These are phyloP conservation scores for Plectropomus leopardus DNA, from an alignment of 2,113 vertebrate species.

Conservation along the genomic window DNA sequence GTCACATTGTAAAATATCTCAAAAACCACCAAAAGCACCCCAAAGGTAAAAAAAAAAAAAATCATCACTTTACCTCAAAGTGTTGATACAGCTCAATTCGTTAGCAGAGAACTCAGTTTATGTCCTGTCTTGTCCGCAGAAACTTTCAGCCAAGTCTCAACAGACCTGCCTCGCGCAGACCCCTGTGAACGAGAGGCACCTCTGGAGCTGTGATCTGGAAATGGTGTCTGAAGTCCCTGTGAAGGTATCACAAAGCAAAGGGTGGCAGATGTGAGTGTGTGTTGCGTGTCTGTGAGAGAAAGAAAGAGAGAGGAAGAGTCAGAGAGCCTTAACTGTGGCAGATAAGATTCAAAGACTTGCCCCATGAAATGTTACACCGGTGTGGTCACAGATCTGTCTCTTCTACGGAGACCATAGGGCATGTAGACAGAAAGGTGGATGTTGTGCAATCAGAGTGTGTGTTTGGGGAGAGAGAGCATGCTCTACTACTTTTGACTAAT, in stretches of 20 bases:
- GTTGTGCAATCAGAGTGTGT: slow-evolving; percentile 46
- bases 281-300: slow-evolving; percentile 2
- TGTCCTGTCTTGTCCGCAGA: slow-evolving; percentile 29
- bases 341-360: slow-evolving; percentile 41
- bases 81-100: slow-evolving; percentile 1
- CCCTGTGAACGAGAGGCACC: slow-evolving; percentile 6
- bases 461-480: slow-evolving; percentile 61
- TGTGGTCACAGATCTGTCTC: slow-evolving; percentile 43
- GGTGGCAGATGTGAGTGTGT: slow-evolving; percentile 12
- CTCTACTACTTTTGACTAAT: slow-evolving; percentile 81
- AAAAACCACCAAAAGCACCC: neutral
- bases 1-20: neutral
- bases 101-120: slow-evolving; percentile 3
- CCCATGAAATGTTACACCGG: slow-evolving; percentile 38
- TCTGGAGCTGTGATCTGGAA: slow-evolving; percentile 28
- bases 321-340: slow-evolving; percentile 39
- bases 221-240: slow-evolving; percentile 21
- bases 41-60: neutral
- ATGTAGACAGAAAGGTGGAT: slow-evolving; percentile 36
- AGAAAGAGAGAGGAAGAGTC: slow-evolving; percentile 28
- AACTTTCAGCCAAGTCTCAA: slow-evolving; percentile 22
- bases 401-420: slow-evolving; percentile 7
- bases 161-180: slow-evolving; percentile 11
- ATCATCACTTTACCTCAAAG: slow-evolving; percentile 51
- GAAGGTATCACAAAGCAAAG: slow-evolving; percentile 30